Evolutionary conservation across 2,113 vertebrate genomes (phyloP).

Genomic region (Brachyhypopomus gauderio): DNA sequence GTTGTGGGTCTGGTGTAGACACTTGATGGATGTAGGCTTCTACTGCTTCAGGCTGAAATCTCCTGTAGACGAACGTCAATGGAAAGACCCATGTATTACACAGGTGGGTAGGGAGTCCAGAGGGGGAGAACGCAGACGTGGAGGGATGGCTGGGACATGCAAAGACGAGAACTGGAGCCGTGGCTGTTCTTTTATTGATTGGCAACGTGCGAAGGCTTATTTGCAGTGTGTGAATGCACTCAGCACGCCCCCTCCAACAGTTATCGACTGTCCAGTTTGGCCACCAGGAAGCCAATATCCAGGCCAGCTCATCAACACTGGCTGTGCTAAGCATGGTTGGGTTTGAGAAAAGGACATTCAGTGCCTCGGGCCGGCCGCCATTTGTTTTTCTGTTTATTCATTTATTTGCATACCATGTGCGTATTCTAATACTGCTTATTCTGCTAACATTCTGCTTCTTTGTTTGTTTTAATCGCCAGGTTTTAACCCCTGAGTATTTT

Average conservation of each 20-base stretch:
- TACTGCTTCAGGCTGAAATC: not conserved
- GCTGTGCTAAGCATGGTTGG: not conserved
- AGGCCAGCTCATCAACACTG: conserved; percentile 10
- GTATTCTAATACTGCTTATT: not conserved
- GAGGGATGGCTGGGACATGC: not conserved
- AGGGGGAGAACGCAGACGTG: too few relatives aligned
- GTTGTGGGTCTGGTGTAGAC: not conserved
- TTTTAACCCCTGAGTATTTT: not conserved
- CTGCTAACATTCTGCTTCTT: too few relatives aligned
- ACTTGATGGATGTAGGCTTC: not conserved
- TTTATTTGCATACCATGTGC: not conserved
- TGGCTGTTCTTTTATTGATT: not conserved
- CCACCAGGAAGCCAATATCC: conserved; percentile 50
- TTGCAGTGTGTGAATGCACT: conserved; percentile 23
- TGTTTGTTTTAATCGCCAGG: not conserved
- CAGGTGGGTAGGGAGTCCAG: not conserved
- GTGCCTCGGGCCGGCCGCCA: not conserved
- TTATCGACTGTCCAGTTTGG: conserved; percentile 36
- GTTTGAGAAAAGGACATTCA: conserved; percentile 20
- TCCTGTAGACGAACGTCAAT: not conserved
- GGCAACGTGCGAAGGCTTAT: conserved; percentile 27
- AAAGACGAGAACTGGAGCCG: not conserved
- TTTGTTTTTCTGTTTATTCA: not conserved
- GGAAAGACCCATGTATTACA: not conserved
- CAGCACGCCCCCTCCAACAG: conserved; percentile 3